Evolutionary conservation across 1,140 invertebrate species (phyloP).

Genomic region (Aphidius ervi): DNA sequence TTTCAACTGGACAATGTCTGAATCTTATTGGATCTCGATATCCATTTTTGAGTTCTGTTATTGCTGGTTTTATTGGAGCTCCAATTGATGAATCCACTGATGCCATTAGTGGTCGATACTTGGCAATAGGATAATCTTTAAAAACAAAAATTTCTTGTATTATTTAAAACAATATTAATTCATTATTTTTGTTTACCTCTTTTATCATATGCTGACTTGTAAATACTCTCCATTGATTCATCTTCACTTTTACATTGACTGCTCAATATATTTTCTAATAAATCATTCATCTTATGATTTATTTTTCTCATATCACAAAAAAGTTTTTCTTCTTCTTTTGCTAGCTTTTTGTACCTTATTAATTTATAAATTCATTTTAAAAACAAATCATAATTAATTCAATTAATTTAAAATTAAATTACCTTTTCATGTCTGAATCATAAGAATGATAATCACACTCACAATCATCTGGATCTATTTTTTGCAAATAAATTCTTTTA

Average conservation of each 20-base stretch:
- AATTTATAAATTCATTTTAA: not conserved
- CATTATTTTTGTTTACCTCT: conserved; percentile 45
- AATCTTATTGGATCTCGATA: conserved; percentile 52
- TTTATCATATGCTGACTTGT: conserved; percentile 58
- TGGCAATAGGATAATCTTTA: conserved; percentile 37
- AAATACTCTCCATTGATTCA: conserved; percentile 58
- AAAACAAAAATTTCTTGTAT: conserved; percentile 1
- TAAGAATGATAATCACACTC: conserved; percentile 29
- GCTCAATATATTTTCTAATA: conserved; percentile 57
- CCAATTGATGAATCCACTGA: conserved; percentile 47
- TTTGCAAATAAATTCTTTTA: conserved; percentile 33
- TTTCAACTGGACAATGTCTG: conserved; percentile 40
- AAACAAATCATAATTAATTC: not conserved
- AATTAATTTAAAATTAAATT: not conserved
- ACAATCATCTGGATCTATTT: conserved; percentile 29
- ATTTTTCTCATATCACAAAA: conserved; percentile 53
- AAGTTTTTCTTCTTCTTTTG: conserved; percentile 56
- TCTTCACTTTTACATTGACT: conserved; percentile 57
- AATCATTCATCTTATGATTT: conserved; percentile 55
- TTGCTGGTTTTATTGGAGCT: conserved; percentile 41
- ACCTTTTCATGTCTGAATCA: conserved; percentile 26
- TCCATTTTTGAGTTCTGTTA: conserved; percentile 40
- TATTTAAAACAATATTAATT: conserved; percentile 8
- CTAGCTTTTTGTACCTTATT: conserved; percentile 55
- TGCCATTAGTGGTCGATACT: conserved; percentile 46